phyloP scores from a whole-genome alignment of 1,140 invertebrate genomes.

The Carposina sasakii region DNA sequence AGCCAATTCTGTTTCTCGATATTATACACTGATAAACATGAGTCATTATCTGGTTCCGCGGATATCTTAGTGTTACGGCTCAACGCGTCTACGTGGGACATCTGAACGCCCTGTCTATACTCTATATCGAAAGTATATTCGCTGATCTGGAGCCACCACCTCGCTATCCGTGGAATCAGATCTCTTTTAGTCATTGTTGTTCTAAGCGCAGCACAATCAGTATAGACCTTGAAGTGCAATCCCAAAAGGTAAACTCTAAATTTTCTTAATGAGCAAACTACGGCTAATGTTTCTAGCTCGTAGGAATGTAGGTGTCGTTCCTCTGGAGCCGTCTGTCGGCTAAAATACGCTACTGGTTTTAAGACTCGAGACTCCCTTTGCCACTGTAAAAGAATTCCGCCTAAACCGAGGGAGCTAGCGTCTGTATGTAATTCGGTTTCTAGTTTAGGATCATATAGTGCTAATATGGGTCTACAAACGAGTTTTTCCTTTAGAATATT shows the following conservation, averaged over 20 bases:
- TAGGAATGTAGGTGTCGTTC: conserved; percentile 5
- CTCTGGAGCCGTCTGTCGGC: conserved; percentile 1
- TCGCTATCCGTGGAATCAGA: conserved; percentile 18
- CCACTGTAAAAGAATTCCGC: conserved; percentile 10
- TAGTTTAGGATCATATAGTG: conserved; percentile 40
- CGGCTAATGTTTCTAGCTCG: conserved; percentile 2
- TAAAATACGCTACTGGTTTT: conserved; percentile 15
- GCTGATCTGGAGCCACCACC: conserved; percentile 32
- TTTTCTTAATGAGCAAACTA: not conserved
- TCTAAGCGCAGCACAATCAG: conserved; percentile 5
- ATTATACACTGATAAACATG: not conserved
- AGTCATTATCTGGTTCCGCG: not conserved
- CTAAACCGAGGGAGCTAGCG: not conserved
- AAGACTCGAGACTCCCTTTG: conserved; percentile 20
- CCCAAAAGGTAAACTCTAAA: not conserved
- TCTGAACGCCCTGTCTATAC: conserved; percentile 23
- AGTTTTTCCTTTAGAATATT: conserved; percentile 28
- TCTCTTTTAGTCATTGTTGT: conserved; percentile 18
- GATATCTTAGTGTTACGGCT: conserved; percentile 11
- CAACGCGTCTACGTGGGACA: conserved; percentile 32
- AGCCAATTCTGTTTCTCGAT: conserved; percentile 5
- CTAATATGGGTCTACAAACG: conserved; percentile 20
- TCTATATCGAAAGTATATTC: conserved; percentile 30
- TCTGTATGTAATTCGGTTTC: conserved; percentile 13
- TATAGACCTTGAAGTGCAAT: not conserved